Conservation (phyloP, 2,888 invertebrate genomes). For the Luperina nickerlii region DNA sequence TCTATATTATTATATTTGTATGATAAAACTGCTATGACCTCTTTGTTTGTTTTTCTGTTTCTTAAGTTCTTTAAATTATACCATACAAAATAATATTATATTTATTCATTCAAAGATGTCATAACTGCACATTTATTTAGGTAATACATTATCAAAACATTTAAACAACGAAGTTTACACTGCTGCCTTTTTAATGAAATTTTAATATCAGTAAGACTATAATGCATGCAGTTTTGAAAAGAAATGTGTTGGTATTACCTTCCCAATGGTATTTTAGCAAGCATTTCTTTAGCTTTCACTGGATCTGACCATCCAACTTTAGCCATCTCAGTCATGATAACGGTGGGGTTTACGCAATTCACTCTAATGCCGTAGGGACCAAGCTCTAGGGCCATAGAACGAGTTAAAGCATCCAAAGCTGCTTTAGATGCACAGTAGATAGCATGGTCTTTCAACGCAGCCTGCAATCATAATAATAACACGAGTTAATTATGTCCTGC, state of each 20-base stretch:
- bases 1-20: conserved; percentile 15
- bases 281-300: conserved; percentile 92
- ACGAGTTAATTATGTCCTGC: background rate
- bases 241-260: conserved; percentile 88
- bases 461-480: conserved; percentile 73
- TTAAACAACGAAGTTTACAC: background rate
- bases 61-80: background rate
- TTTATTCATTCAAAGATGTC: conserved; percentile 3
- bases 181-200: background rate
- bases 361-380: conserved; percentile 96
- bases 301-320: conserved; percentile 96
- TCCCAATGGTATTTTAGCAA: conserved; percentile 95
- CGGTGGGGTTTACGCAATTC: conserved; percentile 98
- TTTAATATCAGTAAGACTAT: background rate
- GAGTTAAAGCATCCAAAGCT: conserved; percentile 96
- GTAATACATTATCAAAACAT: background rate
- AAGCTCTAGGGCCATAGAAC: conserved; percentile 96
- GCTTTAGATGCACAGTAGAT: conserved; percentile 97
- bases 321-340: conserved; percentile 98
- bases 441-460: conserved; percentile 94
- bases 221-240: background rate
- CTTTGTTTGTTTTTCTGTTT: conserved; percentile 15
- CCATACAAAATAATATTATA: background rate
- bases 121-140: background rate
- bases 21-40: conserved; percentile 35